Conservation (phyloP, 2,888 invertebrate genomes). For the Stegophylla sp. region DNA sequence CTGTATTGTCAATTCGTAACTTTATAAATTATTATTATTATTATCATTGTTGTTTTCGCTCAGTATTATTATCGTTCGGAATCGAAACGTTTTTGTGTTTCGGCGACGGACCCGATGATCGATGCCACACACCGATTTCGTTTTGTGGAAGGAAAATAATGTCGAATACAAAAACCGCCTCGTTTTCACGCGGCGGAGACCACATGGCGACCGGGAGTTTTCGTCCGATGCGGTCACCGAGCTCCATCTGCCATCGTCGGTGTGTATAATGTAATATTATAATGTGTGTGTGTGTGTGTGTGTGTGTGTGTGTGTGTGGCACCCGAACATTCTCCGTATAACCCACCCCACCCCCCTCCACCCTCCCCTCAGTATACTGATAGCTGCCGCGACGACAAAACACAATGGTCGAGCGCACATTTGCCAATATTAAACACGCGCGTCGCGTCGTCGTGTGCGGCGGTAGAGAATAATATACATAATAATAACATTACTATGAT, state of each 20-base stretch:
- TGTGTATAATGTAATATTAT: not conserved
- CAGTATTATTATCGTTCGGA: too few species aligned
- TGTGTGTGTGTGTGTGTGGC: not conserved
- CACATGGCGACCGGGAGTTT: slow-evolving; percentile 40
- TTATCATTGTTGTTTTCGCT: too few species aligned
- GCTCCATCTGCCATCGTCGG: slow-evolving; percentile 38
- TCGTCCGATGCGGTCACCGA: slow-evolving; percentile 13
- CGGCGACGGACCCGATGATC: too few species aligned
- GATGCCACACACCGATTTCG: not conserved
- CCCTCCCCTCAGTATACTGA: too few species aligned
- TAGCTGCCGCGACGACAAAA: too few species aligned
- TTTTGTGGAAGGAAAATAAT: slow-evolving; percentile 10
- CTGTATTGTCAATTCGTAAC: too few species aligned
- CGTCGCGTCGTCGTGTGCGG: not conserved
- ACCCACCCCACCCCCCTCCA: slow-evolving; percentile 31
- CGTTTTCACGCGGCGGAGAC: slow-evolving; percentile 11
- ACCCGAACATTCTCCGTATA: slow-evolving; percentile 24
- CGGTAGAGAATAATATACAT: slow-evolving; percentile 1
- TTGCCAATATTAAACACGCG: slow-evolving; percentile 48
- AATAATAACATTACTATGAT: not conserved
- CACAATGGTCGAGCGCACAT: slow-evolving; percentile 35
- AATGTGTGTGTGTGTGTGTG: not conserved
- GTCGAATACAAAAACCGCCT: slow-evolving; percentile 39
- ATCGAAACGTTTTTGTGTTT: not conserved
- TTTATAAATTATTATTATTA: too few species aligned